Conservation (phyloP, 2,888 invertebrate species). For the Dioctria rufipes region DNA sequence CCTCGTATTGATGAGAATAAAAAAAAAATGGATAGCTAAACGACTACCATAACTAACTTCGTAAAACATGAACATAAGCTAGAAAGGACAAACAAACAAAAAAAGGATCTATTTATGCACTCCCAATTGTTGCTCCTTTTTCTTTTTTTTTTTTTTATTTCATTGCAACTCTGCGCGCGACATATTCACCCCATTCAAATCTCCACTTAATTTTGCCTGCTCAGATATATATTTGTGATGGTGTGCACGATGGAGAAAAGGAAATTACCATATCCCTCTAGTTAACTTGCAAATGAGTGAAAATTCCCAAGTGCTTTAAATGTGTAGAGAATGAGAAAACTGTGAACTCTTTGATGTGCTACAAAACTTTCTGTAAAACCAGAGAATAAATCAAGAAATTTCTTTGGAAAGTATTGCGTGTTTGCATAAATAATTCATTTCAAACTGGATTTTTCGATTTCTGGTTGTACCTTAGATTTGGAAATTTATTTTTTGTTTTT, state of each 20-base stretch:
- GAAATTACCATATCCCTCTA: constrained; percentile 30
- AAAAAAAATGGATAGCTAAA: too few species aligned
- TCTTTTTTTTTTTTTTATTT: neutral
- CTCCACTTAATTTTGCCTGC: constrained; percentile 10
- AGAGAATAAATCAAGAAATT: constrained; percentile 41
- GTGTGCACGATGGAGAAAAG: neutral
- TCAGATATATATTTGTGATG: constrained; percentile 20
- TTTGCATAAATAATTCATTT: constrained; percentile 31
- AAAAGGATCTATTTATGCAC: neutral
- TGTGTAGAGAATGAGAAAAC: neutral
- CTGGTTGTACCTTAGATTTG: neutral
- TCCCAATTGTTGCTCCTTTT: neutral
- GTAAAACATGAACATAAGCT: too few species aligned
- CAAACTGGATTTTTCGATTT: constrained; percentile 6
- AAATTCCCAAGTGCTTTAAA: constrained; percentile 31
- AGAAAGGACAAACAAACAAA: too few species aligned
- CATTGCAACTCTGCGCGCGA: constrained; percentile 18
- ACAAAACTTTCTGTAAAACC: constrained; percentile 6
- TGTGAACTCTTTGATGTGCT: constrained; percentile 34
- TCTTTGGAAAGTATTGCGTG: constrained; percentile 39
- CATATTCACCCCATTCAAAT: constrained; percentile 21
- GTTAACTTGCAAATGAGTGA: constrained; percentile 46
- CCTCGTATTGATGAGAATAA: too few species aligned
- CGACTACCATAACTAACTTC: too few species aligned
- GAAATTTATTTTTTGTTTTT: too few species aligned